phyloP scores from a whole-genome alignment of 2,888 invertebrate species.

The Drosophila demipolita region DNA sequence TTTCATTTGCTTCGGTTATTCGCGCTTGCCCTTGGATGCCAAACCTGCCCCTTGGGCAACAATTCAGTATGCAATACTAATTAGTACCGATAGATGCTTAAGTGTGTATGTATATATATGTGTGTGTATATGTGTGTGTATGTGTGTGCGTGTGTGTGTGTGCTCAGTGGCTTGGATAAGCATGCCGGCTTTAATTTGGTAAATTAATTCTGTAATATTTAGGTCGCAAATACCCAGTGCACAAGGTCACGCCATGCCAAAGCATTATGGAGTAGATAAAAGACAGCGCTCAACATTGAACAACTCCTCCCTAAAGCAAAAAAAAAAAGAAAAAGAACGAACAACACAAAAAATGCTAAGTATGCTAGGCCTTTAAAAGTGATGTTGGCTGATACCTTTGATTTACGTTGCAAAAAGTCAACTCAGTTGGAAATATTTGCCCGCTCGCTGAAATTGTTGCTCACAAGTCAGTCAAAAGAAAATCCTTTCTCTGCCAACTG shows the following conservation, averaged over 20 bases:
- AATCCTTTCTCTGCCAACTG: constrained; percentile 23
- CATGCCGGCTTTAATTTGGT: constrained; percentile 76
- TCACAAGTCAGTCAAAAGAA: constrained; percentile 39
- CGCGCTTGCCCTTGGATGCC: constrained; percentile 5
- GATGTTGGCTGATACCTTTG: constrained; percentile 57
- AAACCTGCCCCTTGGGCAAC: background rate
- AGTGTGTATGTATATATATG: constrained; percentile 1
- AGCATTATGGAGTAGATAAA: constrained; percentile 35
- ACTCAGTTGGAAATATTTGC: constrained; percentile 72
- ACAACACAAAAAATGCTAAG: constrained; percentile 22
- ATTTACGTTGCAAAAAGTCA: constrained; percentile 68
- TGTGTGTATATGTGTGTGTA: constrained; percentile 24
- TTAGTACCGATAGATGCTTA: constrained; percentile 72
- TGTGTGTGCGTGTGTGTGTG: constrained; percentile 30
- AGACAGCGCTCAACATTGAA: constrained; percentile 18
- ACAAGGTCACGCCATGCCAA: constrained; percentile 46
- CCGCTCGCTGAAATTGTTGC: constrained; percentile 32
- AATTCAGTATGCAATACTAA: constrained; percentile 61
- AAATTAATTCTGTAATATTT: constrained; percentile 77
- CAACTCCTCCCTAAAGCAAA: background rate
- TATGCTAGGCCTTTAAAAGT: constrained; percentile 31
- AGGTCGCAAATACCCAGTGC: constrained; percentile 57
- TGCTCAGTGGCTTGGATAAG: constrained; percentile 75
- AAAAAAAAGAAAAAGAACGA: background rate
- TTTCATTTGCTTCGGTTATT: constrained; percentile 9